phyloP scores from a whole-genome alignment of 2,888 invertebrate genomes.

The Lasioglossum villosulum region DNA sequence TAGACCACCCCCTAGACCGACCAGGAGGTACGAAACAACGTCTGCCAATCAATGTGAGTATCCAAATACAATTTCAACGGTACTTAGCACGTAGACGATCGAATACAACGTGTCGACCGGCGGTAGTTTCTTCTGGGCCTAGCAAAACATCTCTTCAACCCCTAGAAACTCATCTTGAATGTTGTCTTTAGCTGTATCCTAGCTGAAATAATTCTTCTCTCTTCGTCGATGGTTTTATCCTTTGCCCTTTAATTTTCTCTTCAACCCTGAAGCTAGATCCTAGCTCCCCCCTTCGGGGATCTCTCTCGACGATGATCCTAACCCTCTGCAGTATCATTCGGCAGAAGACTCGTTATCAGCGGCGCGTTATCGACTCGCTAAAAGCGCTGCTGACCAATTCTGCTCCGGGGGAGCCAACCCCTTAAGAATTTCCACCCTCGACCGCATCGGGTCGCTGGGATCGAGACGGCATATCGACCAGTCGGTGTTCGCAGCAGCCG shows the following conservation, averaged over 20 bases:
- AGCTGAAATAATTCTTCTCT: neutral
- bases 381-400: slow-evolving; percentile 51
- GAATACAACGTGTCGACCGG: neutral
- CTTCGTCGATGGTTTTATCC: neutral
- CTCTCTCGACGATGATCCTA: neutral
- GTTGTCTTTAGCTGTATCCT: neutral
- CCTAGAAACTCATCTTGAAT: neutral
- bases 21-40: slow-evolving; percentile 79
- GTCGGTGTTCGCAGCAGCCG: slow-evolving; percentile 65
- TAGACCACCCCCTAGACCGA: slow-evolving; percentile 81
- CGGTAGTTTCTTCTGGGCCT: neutral
- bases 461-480: slow-evolving; percentile 79
- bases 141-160: neutral
- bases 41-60: slow-evolving; percentile 79
- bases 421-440: slow-evolving; percentile 60
- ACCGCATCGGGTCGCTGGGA: slow-evolving; percentile 76
- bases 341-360: slow-evolving; percentile 58
- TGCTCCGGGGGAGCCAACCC: slow-evolving; percentile 45
- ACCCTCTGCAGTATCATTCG: slow-evolving; percentile 54
- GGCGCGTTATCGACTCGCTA: slow-evolving; percentile 62
- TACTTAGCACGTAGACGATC: neutral
- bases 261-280: neutral
- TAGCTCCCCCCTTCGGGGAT: neutral
- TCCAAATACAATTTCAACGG: neutral
- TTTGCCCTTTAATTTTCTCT: neutral